phyloP scores from a whole-genome alignment of 1,140 invertebrate species.

The Ridgeia piscesae region DNA sequence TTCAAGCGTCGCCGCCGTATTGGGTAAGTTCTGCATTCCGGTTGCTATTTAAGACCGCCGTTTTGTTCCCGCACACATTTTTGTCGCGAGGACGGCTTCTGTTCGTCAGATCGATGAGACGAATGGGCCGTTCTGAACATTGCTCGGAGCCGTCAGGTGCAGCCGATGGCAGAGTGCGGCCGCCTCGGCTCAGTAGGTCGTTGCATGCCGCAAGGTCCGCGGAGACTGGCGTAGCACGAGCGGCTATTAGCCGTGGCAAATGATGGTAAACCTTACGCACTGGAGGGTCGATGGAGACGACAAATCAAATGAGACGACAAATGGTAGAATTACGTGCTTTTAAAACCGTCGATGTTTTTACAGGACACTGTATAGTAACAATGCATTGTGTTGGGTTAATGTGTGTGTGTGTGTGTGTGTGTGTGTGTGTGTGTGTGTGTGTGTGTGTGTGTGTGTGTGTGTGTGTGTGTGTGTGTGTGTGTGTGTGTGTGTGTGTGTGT shows the following conservation, averaged over 20 bases:
- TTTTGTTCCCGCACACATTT: neutral
- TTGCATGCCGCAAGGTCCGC: neutral
- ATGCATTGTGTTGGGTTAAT: neutral
- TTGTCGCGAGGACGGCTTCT: neutral
- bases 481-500: constrained; percentile 18
- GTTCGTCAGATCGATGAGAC: neutral
- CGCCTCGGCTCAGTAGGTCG: neutral
- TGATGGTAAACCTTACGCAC: neutral
- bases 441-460: constrained; percentile 18
- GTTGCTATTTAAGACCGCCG: neutral
- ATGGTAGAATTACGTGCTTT: neutral
- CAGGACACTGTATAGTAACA: too few species aligned
- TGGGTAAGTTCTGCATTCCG: neutral
- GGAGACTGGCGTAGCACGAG: neutral
- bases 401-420: neutral
- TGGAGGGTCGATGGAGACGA: neutral
- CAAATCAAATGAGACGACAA: neutral
- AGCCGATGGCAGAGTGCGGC: neutral
- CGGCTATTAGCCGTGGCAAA: neutral
- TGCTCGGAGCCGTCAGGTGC: neutral
- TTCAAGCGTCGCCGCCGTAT: neutral
- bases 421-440: constrained; percentile 11
- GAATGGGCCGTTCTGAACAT: neutral
- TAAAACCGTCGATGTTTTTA: neutral
- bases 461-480: constrained; percentile 18